phyloP scores from a whole-genome alignment of 2,113 vertebrate genomes.

The mouse (Mus musculus) region DNA sequence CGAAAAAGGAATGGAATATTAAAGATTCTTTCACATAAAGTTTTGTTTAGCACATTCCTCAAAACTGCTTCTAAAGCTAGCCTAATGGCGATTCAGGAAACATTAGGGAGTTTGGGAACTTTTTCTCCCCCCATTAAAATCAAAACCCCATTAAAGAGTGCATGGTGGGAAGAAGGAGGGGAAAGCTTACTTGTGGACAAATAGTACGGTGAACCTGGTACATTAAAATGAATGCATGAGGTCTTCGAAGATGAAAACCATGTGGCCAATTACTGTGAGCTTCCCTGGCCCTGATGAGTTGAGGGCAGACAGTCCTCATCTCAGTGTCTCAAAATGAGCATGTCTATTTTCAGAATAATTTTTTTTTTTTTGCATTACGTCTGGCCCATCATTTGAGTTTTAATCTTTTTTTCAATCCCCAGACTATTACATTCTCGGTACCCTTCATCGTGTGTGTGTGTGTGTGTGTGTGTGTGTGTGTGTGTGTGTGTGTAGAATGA shows the following conservation, averaged over 20 bases:
- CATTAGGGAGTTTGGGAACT: slow-evolving; percentile 60
- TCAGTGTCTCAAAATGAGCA: slow-evolving; percentile 70
- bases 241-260: slow-evolving; percentile 74
- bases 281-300: slow-evolving; percentile 51
- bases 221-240: slow-evolving; percentile 65
- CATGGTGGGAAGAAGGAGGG: slow-evolving; percentile 18
- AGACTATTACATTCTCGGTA: slow-evolving; percentile 73
- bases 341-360: slow-evolving; percentile 75
- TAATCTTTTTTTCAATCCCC: slow-evolving; percentile 76
- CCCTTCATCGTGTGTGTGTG: slow-evolving; percentile 60
- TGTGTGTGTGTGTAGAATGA: slow-evolving; percentile 54
- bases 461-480: background rate
- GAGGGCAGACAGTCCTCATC: slow-evolving; percentile 65
- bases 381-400: slow-evolving; percentile 75
- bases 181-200: slow-evolving; percentile 74
- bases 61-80: slow-evolving; percentile 58
- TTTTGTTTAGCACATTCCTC: slow-evolving; percentile 69
- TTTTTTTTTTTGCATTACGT: slow-evolving; percentile 59
- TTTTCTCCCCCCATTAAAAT: slow-evolving; percentile 30
- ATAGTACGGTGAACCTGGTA: slow-evolving; percentile 63
- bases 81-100: slow-evolving; percentile 69
- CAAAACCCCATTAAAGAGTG: slow-evolving; percentile 63
- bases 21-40: slow-evolving; percentile 52
- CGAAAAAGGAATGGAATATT: slow-evolving; percentile 58
- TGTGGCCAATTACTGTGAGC: slow-evolving; percentile 72